Conservation (phyloP, 2,113 vertebrate genomes). For the Macquaria ambigua region DNA sequence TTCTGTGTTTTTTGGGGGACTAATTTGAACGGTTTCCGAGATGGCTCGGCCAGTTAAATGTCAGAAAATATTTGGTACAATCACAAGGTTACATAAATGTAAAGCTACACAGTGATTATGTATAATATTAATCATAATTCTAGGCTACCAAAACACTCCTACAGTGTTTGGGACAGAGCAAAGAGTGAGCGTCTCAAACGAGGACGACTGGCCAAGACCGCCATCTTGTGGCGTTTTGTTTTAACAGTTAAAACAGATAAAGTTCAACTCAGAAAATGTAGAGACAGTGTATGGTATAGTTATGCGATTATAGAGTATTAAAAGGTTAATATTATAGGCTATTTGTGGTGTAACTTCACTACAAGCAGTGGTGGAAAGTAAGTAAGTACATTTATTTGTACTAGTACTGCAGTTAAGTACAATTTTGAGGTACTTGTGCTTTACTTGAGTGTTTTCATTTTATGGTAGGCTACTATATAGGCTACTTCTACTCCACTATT, state of each 20-base stretch:
- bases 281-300: background rate
- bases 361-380: background rate
- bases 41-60: rapidly evolving
- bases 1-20: background rate
- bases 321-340: background rate
- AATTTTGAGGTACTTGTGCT: background rate
- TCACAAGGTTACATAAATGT: rapidly evolving
- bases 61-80: background rate
- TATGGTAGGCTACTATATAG: background rate
- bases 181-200: background rate
- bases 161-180: background rate
- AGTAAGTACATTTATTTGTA: background rate
- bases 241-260: background rate
- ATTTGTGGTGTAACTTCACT: background rate
- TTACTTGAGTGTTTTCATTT: background rate
- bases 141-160: background rate
- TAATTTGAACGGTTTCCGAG: background rate
- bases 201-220: background rate
- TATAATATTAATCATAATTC: rapidly evolving
- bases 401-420: background rate
- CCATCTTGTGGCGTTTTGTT: conserved; percentile 40
- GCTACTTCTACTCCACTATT: background rate
- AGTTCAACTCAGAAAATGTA: background rate
- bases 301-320: too few relatives aligned
- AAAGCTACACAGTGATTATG: background rate